phyloP scores from a whole-genome alignment of 2,113 vertebrate genomes.

The Bubo scandiacus region DNA sequence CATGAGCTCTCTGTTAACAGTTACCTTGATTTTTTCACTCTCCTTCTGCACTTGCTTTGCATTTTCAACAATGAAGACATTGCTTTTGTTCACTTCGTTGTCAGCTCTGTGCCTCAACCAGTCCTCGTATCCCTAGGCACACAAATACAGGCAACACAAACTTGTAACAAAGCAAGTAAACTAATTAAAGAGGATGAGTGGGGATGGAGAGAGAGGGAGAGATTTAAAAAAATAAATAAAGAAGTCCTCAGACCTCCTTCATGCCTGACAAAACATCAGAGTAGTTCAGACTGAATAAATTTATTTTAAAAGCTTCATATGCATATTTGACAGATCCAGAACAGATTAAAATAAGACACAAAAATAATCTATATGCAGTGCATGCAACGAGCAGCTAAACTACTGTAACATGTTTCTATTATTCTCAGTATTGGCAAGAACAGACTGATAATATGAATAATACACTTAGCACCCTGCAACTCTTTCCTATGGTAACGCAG shows the following conservation, averaged over 20 bases:
- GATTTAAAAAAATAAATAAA: background rate
- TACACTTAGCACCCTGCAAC: background rate
- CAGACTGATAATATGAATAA: slow-evolving; percentile 19
- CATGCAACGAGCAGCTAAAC: background rate
- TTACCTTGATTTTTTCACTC: slow-evolving; percentile 96
- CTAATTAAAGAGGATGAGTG: background rate
- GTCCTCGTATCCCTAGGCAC: slow-evolving; percentile 93
- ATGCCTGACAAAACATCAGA: slow-evolving; percentile 3
- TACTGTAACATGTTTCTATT: slow-evolving; percentile 28
- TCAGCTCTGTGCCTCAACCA: slow-evolving; percentile 97
- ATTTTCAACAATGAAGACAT: slow-evolving; percentile 86
- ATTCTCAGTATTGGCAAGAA: background rate
- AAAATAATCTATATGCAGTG: background rate
- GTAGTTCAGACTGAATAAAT: background rate
- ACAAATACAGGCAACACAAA: slow-evolving; percentile 25
- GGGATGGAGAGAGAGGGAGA: background rate
- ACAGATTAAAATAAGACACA: slow-evolving; percentile 30
- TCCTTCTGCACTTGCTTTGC: slow-evolving; percentile 82
- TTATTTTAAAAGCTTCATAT: slow-evolving; percentile 28
- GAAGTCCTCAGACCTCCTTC: background rate
- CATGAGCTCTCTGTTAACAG: accelerated
- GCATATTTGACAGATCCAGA: slow-evolving; percentile 54
- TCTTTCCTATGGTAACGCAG: slow-evolving; percentile 17
- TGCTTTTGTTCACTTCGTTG: slow-evolving; percentile 94
- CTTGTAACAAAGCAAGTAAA: background rate